Conservation (phyloP, 2,888 invertebrate species). For the Stratiomys singularior region DNA sequence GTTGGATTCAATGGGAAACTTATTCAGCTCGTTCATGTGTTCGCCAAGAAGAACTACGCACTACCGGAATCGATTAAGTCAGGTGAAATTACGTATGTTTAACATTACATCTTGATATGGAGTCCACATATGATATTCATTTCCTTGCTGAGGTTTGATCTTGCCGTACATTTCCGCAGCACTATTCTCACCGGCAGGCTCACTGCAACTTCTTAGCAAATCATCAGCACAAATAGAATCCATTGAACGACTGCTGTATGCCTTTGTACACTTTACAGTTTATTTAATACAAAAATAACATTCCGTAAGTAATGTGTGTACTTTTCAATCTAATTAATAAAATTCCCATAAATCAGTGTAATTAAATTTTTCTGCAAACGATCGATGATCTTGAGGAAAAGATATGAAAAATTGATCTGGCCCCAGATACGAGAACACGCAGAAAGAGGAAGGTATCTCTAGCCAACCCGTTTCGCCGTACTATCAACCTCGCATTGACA, state of each 20-base stretch:
- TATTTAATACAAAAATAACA: conserved; percentile 40
- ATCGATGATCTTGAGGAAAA: conserved; percentile 43
- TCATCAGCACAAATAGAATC: conserved; percentile 7
- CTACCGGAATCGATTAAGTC: no score
- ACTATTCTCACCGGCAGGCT: not conserved
- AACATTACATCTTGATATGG: no score
- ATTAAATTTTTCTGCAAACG: conserved; percentile 47
- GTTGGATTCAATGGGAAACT: no score
- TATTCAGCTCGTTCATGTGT: no score
- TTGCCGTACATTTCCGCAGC: not conserved
- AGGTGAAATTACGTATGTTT: no score
- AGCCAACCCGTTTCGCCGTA: not conserved
- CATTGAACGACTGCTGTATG: not conserved
- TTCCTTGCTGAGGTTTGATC: no score
- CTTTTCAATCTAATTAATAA: conserved; percentile 47
- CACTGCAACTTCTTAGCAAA: not conserved
- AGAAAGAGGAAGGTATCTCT: conserved; percentile 21
- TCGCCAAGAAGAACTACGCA: no score
- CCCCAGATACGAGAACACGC: not conserved
- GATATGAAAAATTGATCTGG: conserved; percentile 40
- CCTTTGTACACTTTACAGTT: conserved; percentile 1
- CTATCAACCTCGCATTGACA: no score
- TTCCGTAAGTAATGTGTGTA: conserved; percentile 34
- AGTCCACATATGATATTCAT: no score
- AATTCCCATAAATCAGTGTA: conserved; percentile 46